These are phyloP conservation scores for Arizona elegans DNA, from an alignment of 2,113 vertebrate species.

Conservation along the genomic window DNA sequence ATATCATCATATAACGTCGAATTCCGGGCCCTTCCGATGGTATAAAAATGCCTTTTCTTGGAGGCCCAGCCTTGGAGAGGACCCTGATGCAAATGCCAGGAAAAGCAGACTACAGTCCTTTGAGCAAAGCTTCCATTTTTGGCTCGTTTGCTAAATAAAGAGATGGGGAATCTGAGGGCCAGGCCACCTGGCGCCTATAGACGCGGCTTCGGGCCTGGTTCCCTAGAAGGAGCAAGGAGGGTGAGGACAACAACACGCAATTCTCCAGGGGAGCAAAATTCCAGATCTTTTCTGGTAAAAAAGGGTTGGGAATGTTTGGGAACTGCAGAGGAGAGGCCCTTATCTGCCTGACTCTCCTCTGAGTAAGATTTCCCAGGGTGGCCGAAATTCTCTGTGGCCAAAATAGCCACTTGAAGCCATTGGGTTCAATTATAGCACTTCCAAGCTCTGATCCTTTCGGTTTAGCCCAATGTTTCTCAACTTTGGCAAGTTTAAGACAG, in stretches of 20 bases:
- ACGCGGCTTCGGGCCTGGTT: not conserved
- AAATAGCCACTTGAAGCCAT: not conserved
- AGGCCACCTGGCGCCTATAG: not conserved
- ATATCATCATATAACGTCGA: rapidly evolving
- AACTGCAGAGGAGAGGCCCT: not conserved
- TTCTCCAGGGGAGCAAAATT: not conserved
- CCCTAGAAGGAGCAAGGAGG: not conserved
- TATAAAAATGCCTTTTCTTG: not conserved
- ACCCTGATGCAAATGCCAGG: not conserved
- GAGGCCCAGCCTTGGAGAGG: not conserved
- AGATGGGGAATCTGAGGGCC: not conserved
- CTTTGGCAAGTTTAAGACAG: not conserved
- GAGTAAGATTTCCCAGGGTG: not conserved
- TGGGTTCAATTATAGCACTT: not conserved
- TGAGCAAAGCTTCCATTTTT: not conserved
- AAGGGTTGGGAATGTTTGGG: not conserved
- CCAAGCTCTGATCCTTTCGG: not conserved
- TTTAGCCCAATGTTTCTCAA: not conserved
- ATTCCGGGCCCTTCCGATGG: not conserved
- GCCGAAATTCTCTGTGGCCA: not conserved
- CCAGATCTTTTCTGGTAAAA: not conserved
- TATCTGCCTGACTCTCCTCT: not conserved
- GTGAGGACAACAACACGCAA: no score
- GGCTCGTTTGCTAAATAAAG: rapidly evolving
- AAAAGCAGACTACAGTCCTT: not conserved